phyloP scores from a whole-genome alignment of 2,888 invertebrate species.

The Laothoe populi region DNA sequence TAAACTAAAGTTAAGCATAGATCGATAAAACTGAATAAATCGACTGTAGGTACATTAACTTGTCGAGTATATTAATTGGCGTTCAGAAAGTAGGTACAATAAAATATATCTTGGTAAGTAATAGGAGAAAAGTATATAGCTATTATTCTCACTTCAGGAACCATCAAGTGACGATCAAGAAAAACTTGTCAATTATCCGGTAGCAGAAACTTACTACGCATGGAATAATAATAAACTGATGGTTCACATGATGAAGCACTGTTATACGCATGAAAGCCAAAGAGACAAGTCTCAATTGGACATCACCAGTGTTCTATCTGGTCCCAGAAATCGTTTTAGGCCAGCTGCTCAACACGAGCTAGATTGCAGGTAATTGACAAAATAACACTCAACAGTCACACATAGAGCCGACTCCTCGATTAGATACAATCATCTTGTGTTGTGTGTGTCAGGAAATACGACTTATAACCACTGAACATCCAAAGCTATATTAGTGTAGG shows the following conservation, averaged over 20 bases:
- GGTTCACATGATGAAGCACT: constrained; percentile 78
- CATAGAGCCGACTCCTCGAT: no score
- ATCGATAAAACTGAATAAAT: no score
- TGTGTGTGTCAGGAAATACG: no score
- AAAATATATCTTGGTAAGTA: no score
- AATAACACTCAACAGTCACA: no score
- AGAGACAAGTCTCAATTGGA: constrained; percentile 43
- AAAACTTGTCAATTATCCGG: constrained; percentile 32
- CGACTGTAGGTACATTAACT: no score
- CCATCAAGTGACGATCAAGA: constrained; percentile 29
- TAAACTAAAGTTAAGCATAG: no score
- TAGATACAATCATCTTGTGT: no score
- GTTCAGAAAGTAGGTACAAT: no score
- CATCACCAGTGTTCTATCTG: constrained; percentile 54
- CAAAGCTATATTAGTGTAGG: no score
- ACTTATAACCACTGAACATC: no score
- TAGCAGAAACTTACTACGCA: constrained; percentile 50
- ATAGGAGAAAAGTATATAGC: neutral
- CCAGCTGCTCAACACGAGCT: constrained; percentile 62
- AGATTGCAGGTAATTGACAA: constrained; percentile 63
- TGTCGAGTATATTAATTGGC: no score
- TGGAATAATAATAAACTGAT: constrained; percentile 82
- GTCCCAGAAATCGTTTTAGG: constrained; percentile 58
- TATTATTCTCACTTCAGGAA: neutral
- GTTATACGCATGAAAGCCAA: constrained; percentile 72